Evolutionary conservation across 2,797 vertebrate species (phyloP), one percentile per base, ranked within the genome.

Genomic region (Tokudaia tokunoshimensis): DNA sequence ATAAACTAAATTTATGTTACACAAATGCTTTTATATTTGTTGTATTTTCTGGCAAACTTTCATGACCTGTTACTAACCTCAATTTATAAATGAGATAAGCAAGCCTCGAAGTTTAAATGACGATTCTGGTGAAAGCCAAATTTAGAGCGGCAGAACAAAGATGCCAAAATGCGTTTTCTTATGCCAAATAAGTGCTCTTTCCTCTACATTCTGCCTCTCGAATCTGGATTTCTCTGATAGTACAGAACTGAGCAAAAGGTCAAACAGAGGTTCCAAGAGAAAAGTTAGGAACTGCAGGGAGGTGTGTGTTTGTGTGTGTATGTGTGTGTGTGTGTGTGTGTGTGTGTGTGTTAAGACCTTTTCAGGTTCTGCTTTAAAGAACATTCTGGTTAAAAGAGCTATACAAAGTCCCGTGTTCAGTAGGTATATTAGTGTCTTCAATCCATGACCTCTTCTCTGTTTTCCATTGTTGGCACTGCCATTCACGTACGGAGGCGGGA

Each of bases 221-320:
- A 86, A 84, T 95, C 83, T 92, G 47, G 63, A 91, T 96, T 65
- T 47, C 92, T 80, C 50, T 50, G 34, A 74, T 91, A 93, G 80
- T 79, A 89, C 22, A 96, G 63, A 97, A 95, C 34, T 89, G 50
- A 94, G 93, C 74, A 72, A 97, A 97, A 95, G 96, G 92, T 98
- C 93, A 97, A 95, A 74, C 78, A 96, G 61, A 94, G 70, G 59
- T n/a, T 89, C 29, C 37, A 84, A 88, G 34, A 93, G 91, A 95
- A 94, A 97, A 83, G n/a, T 80, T 57, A 78, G 52, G 29, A 95
- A 55, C 29, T 75, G 12, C 55, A 52, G 24, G 72, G 95, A 72
- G 34, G 29, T 13, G 63, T 65, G 63, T 65, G 63, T 65, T 11
- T 65, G 29, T 34, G 65, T 67, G 65, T 67, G 63, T 65, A 29